phyloP scores from a whole-genome alignment of 2,888 invertebrate species.

The Cinara cedri region DNA sequence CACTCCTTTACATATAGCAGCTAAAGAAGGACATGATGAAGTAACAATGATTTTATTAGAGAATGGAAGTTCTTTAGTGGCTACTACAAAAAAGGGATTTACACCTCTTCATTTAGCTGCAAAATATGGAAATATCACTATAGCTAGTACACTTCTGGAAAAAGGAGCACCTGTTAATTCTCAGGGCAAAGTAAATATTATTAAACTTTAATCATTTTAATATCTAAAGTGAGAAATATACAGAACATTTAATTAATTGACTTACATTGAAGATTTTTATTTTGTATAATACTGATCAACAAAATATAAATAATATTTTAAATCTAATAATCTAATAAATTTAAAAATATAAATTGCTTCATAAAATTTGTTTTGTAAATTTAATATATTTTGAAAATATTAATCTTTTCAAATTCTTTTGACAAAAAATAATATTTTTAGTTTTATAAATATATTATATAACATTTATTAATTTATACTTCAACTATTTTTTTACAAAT shows the following conservation, averaged over 20 bases:
- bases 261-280: neutral
- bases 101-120: constrained; percentile 96
- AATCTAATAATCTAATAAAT: too few species aligned
- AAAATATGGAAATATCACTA: constrained; percentile 93
- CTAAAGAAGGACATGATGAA: constrained; percentile 94
- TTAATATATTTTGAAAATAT: too few species aligned
- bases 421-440: too few species aligned
- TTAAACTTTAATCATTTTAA: neutral
- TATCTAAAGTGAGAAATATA: neutral
- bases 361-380: too few species aligned
- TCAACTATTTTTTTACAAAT: too few species aligned
- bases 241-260: neutral
- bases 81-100: constrained; percentile 95
- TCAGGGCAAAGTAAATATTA: constrained; percentile 74
- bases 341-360: too few species aligned
- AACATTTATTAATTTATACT: too few species aligned
- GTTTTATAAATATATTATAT: too few species aligned
- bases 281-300: too few species aligned
- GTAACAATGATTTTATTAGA: constrained; percentile 86
- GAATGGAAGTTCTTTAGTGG: constrained; percentile 84
- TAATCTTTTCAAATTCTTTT: too few species aligned
- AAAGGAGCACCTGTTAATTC: constrained; percentile 87
- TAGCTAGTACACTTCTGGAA: constrained; percentile 84
- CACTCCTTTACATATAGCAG: constrained; percentile 95
- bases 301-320: too few species aligned